These are phyloP conservation scores for Sisor rabdophorus DNA, from an alignment of 2,113 vertebrate genomes.

Conservation along the genomic window DNA sequence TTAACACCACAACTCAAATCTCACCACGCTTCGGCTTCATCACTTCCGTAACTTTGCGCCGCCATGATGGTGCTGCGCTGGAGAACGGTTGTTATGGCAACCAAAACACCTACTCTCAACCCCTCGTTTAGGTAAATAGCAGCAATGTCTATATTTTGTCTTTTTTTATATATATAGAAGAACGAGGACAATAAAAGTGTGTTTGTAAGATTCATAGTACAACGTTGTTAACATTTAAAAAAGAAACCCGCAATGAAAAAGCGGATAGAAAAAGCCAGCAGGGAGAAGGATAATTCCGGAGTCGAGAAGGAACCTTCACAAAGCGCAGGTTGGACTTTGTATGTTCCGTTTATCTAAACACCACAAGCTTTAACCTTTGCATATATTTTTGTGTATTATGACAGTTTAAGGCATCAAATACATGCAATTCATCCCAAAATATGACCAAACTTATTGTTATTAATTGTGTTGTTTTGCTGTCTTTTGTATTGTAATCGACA, in stretches of 20 bases:
- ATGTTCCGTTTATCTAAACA: no score
- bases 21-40: not conserved
- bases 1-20: no score
- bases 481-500: not conserved
- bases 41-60: not conserved
- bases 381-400: not conserved
- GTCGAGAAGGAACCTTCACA: slow-evolving; percentile 50
- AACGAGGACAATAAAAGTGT: not conserved
- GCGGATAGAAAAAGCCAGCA: slow-evolving; percentile 44
- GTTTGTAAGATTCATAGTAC: not conserved
- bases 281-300: slow-evolving; percentile 43
- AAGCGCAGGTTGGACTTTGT: slow-evolving; percentile 47
- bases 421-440: not conserved
- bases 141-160: no score
- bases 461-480: not conserved
- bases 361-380: no score
- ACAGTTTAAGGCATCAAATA: not conserved
- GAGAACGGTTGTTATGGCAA: not conserved
- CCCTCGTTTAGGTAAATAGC: not conserved
- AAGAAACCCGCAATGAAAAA: slow-evolving; percentile 54
- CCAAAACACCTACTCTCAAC: not conserved
- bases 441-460: not conserved
- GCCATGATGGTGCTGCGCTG: not conserved
- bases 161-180: not conserved
- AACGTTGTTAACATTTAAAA: not conserved